Conservation (phyloP, 2,797 vertebrate species). For the Cygnus olor region DNA sequence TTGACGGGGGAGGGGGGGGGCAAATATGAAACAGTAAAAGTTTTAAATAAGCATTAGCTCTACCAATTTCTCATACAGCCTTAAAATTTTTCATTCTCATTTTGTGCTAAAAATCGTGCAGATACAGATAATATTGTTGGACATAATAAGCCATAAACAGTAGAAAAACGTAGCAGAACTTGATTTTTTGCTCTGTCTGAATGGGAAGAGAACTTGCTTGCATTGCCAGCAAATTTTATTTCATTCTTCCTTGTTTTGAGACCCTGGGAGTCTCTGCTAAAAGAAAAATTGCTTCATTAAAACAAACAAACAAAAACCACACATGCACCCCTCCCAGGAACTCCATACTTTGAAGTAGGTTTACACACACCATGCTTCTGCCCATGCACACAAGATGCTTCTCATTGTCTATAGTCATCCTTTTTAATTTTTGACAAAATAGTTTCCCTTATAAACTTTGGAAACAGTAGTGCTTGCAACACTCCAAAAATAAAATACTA, state of each 20-base stretch:
- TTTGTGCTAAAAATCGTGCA: slow-evolving; percentile 5
- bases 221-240: background rate
- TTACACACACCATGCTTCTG: background rate
- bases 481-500: background rate
- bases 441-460: background rate
- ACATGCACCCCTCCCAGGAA: background rate
- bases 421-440: background rate
- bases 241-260: background rate
- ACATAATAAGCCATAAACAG: background rate
- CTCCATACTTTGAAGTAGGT: background rate
- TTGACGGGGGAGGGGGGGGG: background rate
- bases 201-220: background rate
- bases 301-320: background rate
- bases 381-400: background rate
- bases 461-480: background rate
- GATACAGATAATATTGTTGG: background rate
- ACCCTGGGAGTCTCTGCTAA: background rate
- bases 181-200: background rate
- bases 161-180: background rate
- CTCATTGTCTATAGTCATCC: background rate
- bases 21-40: background rate
- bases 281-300: background rate
- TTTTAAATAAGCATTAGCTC: slow-evolving; percentile 4
- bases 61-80: background rate
- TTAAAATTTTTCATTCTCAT: background rate